A percentile compares a stretch with the other conserved stretches of the same genome.
phyloP scores from a whole-genome alignment of 2,888 invertebrate genomes.

The Acanthococcus lagerstroemiae region DNA sequence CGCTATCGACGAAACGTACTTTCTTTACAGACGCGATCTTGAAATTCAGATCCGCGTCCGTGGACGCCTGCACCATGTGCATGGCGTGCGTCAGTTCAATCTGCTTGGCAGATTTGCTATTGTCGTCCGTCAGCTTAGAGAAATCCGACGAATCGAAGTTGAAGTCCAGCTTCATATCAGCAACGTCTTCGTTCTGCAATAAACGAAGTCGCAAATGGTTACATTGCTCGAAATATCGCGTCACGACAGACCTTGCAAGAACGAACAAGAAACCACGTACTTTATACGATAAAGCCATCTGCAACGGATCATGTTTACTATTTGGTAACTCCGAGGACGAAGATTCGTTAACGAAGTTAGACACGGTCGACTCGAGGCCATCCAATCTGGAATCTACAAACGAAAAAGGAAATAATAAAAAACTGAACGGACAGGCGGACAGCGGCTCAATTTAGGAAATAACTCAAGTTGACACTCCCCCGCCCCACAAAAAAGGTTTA shows the following conservation, averaged over 20 bases:
- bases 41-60: constrained; percentile 74
- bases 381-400: constrained; percentile 18
- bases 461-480: too few relatives aligned
- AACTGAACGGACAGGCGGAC: too few relatives aligned
- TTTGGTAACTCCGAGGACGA: constrained; percentile 18
- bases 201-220: background rate
- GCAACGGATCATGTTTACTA: constrained; percentile 13
- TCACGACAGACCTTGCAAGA: too few relatives aligned
- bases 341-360: constrained; percentile 8
- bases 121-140: constrained; percentile 55
- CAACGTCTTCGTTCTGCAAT: constrained; percentile 54
- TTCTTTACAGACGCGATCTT: constrained; percentile 91
- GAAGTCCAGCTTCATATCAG: constrained; percentile 85
- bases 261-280: too few relatives aligned
- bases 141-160: constrained; percentile 76
- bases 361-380: constrained; percentile 3
- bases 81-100: constrained; percentile 49
- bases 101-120: constrained; percentile 48
- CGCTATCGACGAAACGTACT: constrained; percentile 39
- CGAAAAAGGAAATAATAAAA: too few relatives aligned
- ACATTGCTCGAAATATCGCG: too few relatives aligned
- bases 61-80: constrained; percentile 62
- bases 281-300: constrained; percentile 14
- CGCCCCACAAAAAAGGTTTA: too few relatives aligned
- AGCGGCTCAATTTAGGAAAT: too few relatives aligned